Conservation (phyloP, 2,797 vertebrate genomes). For the Erethizon dorsatum region DNA sequence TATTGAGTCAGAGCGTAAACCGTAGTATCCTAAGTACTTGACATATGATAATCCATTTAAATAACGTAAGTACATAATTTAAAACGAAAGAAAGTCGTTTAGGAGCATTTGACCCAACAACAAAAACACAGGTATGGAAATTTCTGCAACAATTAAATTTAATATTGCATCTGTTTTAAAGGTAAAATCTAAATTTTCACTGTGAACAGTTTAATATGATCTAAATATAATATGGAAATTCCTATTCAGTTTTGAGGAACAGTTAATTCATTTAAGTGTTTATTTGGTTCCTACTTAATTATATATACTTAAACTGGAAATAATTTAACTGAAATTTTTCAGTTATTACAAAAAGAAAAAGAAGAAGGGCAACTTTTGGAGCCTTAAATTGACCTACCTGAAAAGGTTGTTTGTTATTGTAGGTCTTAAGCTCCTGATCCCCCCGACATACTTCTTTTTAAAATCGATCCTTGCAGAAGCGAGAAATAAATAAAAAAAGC, state of each 20-base stretch:
- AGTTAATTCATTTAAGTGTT: constrained; percentile 69
- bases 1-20: not conserved
- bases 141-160: constrained; percentile 39
- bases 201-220: not conserved
- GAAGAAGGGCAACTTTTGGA: constrained; percentile 82
- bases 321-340: constrained; percentile 68
- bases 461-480: constrained; percentile 89
- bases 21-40: not conserved
- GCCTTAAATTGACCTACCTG: constrained; percentile 89
- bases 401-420: constrained; percentile 88
- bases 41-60: constrained; percentile 41
- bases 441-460: constrained; percentile 88
- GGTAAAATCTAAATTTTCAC: constrained; percentile 42
- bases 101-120: constrained; percentile 7
- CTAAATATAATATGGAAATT: constrained; percentile 7
- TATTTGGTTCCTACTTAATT: constrained; percentile 70
- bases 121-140: not conserved
- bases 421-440: constrained; percentile 88
- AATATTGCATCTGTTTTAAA: not conserved
- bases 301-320: constrained; percentile 71
- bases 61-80: constrained; percentile 27
- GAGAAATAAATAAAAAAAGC: constrained; percentile 86
- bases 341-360: constrained; percentile 46
- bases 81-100: constrained; percentile 51
- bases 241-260: constrained; percentile 44